Percentiles rank a stretch among this genome's conserved stretches.
phyloP scores from a whole-genome alignment of 2,888 invertebrate genomes.

The Drosophila eohydei region DNA sequence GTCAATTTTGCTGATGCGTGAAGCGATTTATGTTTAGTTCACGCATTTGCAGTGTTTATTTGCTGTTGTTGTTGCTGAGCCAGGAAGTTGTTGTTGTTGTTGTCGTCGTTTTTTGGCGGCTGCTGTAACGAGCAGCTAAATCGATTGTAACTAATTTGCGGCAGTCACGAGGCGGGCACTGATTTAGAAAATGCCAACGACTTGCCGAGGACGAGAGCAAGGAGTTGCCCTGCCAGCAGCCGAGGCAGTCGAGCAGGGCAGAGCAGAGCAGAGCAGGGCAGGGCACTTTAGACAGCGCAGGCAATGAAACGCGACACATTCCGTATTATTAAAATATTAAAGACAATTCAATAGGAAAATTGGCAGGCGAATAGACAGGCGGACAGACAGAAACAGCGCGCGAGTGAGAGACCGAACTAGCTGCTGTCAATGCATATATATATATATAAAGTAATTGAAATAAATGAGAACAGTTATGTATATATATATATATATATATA shows the following conservation, averaged over 20 bases:
- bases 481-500: slow-evolving; percentile 4
- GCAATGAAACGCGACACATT: slow-evolving; percentile 46
- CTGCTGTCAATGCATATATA: slow-evolving; percentile 59
- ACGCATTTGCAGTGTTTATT: slow-evolving; percentile 52
- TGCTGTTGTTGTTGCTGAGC: slow-evolving; percentile 20
- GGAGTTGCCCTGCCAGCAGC: slow-evolving; percentile 24
- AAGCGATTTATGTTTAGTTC: slow-evolving; percentile 67
- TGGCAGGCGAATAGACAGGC: slow-evolving; percentile 63
- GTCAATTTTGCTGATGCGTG: slow-evolving; percentile 75
- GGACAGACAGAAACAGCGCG: slow-evolving; percentile 12
- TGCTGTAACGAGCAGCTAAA: slow-evolving; percentile 74
- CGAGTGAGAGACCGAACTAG: slow-evolving; percentile 3
- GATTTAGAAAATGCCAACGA: slow-evolving; percentile 59
- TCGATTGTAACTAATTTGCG: slow-evolving; percentile 80
- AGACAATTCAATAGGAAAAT: slow-evolving; percentile 80
- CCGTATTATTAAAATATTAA: slow-evolving; percentile 76
- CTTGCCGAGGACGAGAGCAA: slow-evolving; percentile 35
- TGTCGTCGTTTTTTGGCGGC: slow-evolving; percentile 59
- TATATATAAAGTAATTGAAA: slow-evolving; percentile 75
- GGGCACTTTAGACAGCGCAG: slow-evolving; percentile 1
- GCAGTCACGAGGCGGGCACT: slow-evolving; percentile 62
- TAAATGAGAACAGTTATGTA: slow-evolving; percentile 64
- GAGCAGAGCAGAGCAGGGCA: neutral
- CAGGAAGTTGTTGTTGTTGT: slow-evolving; percentile 26
- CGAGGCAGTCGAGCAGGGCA: neutral